Conservation (phyloP, 2,113 vertebrate species). For the Psammodynastes pulverulentus region DNA sequence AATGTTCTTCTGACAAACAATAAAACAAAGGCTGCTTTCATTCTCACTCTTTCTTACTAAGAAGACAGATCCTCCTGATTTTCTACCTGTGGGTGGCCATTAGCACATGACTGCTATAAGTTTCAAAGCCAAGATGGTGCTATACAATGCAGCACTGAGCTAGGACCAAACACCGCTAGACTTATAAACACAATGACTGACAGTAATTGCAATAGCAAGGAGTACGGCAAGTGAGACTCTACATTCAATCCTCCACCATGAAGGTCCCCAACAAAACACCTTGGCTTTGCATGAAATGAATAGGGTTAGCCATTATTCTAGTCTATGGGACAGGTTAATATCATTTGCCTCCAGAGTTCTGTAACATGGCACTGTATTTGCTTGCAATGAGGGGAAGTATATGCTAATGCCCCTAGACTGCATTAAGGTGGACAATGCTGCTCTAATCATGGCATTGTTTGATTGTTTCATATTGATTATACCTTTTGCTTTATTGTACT, state of each 20-base stretch:
- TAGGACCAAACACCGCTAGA: neutral
- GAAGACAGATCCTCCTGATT: neutral
- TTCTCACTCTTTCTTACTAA: neutral
- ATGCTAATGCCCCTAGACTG: neutral
- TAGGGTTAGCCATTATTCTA: neutral
- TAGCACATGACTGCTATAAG: too few relatives aligned
- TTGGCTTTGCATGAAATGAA: neutral
- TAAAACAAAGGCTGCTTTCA: neutral
- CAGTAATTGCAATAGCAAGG: neutral
- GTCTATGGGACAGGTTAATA: neutral
- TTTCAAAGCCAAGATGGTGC: neutral
- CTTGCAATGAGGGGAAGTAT: neutral
- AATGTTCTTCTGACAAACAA: neutral
- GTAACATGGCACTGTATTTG: neutral
- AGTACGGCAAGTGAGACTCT: neutral
- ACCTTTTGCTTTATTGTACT: neutral
- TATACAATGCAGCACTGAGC: neutral
- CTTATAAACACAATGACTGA: neutral
- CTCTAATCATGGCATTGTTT: neutral
- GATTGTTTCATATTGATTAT: neutral
- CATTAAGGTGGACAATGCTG: neutral
- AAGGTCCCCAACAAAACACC: neutral
- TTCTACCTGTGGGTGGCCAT: neutral
- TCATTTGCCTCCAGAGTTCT: neutral
- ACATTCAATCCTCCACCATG: too few relatives aligned